Evolutionary conservation across 2,888 invertebrate species (phyloP).

Genomic region (Melieria picta): DNA sequence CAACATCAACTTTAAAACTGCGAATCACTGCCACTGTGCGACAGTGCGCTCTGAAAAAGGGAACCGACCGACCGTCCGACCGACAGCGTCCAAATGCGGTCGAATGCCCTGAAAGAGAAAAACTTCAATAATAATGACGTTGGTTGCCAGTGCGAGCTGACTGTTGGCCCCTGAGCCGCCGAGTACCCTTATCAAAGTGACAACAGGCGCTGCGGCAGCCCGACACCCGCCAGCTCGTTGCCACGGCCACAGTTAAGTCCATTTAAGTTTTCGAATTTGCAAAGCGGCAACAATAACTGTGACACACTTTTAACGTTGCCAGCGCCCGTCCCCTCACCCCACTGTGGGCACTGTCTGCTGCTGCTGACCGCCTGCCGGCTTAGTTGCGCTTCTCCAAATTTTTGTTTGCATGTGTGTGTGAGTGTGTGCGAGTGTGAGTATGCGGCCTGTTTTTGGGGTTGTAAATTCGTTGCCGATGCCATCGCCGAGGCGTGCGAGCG

Average conservation of each 20-base stretch:
- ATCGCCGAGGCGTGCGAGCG: conserved; percentile 6
- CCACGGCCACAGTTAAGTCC: not conserved
- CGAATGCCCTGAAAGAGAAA: not conserved
- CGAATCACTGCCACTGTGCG: too few species aligned
- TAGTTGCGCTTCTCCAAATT: not conserved
- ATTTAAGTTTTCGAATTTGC: conserved; percentile 6
- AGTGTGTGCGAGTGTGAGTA: not conserved
- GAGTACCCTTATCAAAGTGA: conserved; percentile 21
- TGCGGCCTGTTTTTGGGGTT: not conserved
- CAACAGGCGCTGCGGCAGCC: conserved; percentile 6
- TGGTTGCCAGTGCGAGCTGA: not conserved
- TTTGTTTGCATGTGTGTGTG: not conserved
- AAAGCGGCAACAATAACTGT: too few species aligned
- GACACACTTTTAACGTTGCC: too few species aligned
- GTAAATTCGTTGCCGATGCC: conserved; percentile 14
- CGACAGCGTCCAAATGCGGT: not conserved
- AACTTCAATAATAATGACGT: not conserved
- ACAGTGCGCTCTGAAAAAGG: too few species aligned
- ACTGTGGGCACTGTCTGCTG: too few species aligned
- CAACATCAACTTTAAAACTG: too few species aligned
- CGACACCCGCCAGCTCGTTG: too few species aligned
- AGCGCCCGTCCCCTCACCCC: too few species aligned
- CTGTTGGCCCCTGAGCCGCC: not conserved
- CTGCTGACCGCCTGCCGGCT: too few species aligned
- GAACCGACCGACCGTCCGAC: not conserved